Percentiles rank a stretch among this genome's conserved stretches.
phyloP scores from a whole-genome alignment of 2,888 invertebrate genomes.

The Tryphoninae sp. region DNA sequence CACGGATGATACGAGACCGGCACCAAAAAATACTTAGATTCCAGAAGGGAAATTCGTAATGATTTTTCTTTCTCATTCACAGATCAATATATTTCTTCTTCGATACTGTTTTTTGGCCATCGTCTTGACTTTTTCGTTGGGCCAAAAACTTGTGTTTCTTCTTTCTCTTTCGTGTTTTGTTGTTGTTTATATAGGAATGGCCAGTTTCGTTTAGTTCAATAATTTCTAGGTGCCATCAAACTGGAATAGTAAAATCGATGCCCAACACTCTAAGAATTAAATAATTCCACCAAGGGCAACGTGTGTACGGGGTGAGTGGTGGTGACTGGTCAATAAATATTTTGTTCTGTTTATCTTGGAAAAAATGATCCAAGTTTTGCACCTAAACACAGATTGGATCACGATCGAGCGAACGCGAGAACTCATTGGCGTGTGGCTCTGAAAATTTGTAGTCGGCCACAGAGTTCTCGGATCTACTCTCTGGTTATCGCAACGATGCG shows the following conservation, averaged over 20 bases:
- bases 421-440: constrained; percentile 58
- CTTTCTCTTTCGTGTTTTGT: background rate
- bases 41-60: background rate
- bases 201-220: constrained; percentile 30
- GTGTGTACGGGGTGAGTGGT: background rate
- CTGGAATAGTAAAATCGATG: constrained; percentile 26
- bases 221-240: background rate
- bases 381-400: constrained; percentile 38
- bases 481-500: constrained; percentile 7
- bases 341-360: constrained; percentile 27
- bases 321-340: constrained; percentile 23
- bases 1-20: background rate
- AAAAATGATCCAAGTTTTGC: constrained; percentile 33
- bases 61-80: background rate
- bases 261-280: constrained; percentile 20
- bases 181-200: constrained; percentile 45
- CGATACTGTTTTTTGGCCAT: background rate
- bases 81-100: background rate
- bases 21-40: background rate
- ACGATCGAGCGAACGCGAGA: constrained; percentile 23
- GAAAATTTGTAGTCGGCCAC: constrained; percentile 3
- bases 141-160: background rate
- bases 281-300: constrained; percentile 17
- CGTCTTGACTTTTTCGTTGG: constrained; percentile 6
- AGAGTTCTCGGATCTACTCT: constrained; percentile 19